These are phyloP conservation scores for Paraplagusia blochii DNA, from an alignment of 2,113 vertebrate species.

Conservation along the genomic window DNA sequence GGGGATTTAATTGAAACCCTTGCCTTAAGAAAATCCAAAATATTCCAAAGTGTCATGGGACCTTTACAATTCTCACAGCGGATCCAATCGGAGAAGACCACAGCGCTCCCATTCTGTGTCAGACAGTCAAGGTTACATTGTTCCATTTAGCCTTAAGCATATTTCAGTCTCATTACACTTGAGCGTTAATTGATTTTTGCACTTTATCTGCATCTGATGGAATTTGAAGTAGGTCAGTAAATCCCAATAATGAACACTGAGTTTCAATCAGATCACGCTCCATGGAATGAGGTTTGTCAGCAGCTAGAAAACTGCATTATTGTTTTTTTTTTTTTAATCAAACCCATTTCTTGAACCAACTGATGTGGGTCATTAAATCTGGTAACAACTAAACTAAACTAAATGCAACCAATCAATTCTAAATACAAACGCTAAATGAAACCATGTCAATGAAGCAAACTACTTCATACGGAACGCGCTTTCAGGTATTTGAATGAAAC, in stretches of 20 bases:
- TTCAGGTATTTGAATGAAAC: neutral
- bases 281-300: constrained; percentile 14
- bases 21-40: constrained; percentile 12
- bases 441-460: too few species aligned
- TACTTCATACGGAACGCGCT: too few species aligned
- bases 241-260: constrained; percentile 23
- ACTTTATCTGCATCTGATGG: constrained; percentile 10
- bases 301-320: constrained; percentile 15
- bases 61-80: constrained; percentile 14
- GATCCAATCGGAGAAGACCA: constrained; percentile 26
- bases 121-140: constrained; percentile 3
- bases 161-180: constrained; percentile 2
- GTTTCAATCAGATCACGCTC: neutral
- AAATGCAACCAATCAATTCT: too few species aligned
- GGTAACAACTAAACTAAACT: too few species aligned
- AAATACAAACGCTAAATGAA: too few species aligned
- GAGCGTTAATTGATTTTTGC: constrained; percentile 10
- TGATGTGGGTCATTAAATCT: too few species aligned
- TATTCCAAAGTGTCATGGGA: neutral
- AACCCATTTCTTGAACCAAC: too few species aligned
- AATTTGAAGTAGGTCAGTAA: constrained; percentile 27
- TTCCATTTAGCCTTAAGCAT: constrained; percentile 3
- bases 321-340: too few species aligned
- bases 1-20: constrained; percentile 8
- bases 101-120: constrained; percentile 9